Conservation (phyloP, 2,113 vertebrate species). For the Protobothrops flavoviridis region DNA sequence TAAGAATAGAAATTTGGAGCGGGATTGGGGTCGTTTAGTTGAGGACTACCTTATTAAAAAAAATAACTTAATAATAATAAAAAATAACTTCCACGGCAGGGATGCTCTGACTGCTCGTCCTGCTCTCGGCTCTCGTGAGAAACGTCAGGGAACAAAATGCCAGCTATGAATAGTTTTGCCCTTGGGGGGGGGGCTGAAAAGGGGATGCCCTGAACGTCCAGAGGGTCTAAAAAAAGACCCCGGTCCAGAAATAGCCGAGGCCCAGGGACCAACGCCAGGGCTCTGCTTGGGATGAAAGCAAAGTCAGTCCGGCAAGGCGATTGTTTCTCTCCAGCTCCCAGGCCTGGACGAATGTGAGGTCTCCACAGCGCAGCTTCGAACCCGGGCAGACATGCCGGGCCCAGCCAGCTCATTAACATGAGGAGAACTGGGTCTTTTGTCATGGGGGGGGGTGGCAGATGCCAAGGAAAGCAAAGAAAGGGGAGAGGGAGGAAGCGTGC, state of each 20-base stretch:
- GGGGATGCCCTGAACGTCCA: neutral
- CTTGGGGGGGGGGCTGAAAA: neutral
- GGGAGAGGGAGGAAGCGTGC: neutral
- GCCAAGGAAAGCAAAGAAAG: neutral
- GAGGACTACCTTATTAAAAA: neutral
- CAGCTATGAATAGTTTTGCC: slow-evolving; percentile 24
- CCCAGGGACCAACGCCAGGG: neutral
- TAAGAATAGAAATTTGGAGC: neutral
- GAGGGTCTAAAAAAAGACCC: slow-evolving; percentile 19
- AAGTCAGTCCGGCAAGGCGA: neutral
- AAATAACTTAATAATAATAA: neutral
- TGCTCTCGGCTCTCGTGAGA: neutral
- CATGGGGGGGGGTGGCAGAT: neutral
- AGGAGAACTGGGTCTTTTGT: neutral
- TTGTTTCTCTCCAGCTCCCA: neutral
- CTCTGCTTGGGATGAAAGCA: neutral
- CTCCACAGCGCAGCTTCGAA: neutral
- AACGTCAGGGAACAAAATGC: neutral
- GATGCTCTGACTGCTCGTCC: neutral
- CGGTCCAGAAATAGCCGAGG: neutral
- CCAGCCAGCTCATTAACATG: neutral
- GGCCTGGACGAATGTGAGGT: neutral
- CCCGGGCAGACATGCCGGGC: neutral
- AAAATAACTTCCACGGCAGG: neutral
- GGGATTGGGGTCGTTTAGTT: neutral